phyloP scores from a whole-genome alignment of 2,797 vertebrate genomes.

The Onychomys torridus region DNA sequence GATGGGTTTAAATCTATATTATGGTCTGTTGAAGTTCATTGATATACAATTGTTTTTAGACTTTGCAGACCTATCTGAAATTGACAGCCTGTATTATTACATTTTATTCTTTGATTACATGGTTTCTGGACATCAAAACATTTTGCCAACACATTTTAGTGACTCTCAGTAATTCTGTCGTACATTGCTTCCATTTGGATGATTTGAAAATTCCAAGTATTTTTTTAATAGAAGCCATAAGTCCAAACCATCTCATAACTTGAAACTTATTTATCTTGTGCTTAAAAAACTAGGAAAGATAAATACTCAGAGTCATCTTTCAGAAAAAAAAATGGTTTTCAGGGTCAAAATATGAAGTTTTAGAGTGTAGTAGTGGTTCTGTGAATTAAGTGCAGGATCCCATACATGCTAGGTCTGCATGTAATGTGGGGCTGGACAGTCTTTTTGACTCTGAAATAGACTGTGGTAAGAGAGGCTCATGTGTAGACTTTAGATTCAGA shows the following conservation, averaged over 20 bases:
- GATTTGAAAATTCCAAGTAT: neutral
- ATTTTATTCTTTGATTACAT: neutral
- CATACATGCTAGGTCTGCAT: neutral
- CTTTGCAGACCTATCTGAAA: neutral
- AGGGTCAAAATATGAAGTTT: neutral
- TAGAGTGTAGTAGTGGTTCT: neutral
- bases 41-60: neutral
- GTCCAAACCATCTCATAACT: neutral
- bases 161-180: neutral
- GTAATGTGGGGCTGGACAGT: neutral
- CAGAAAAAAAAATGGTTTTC: neutral
- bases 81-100: neutral
- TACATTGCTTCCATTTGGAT: neutral
- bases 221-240: neutral
- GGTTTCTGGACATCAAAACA: neutral
- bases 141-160: neutral
- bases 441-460: neutral
- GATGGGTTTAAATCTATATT: slow-evolving; percentile 6
- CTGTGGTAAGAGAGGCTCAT: neutral
- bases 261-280: neutral
- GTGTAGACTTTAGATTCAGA: neutral
- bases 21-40: neutral
- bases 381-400: too few species aligned
- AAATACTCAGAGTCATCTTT: neutral
- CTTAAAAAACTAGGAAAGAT: neutral